phyloP scores from a whole-genome alignment of 2,113 vertebrate species.

The Puffinus mauretanicus region DNA sequence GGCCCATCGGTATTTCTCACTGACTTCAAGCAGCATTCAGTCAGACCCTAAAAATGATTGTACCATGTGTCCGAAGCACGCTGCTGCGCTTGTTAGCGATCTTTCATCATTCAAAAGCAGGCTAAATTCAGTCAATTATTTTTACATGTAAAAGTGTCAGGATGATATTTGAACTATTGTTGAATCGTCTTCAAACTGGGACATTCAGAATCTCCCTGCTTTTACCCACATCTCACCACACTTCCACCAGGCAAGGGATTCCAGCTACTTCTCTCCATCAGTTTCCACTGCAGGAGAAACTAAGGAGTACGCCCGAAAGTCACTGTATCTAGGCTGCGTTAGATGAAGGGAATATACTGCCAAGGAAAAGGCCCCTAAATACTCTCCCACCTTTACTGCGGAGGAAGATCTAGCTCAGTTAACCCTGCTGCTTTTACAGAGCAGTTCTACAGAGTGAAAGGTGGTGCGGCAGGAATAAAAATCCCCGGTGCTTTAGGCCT shows the following conservation, averaged over 20 bases:
- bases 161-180: background rate
- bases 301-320: accelerated
- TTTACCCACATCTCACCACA: background rate
- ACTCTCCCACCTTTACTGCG: background rate
- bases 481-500: background rate
- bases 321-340: accelerated
- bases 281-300: background rate
- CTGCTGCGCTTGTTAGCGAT: background rate
- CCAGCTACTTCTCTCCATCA: background rate
- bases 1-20: background rate
- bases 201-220: background rate
- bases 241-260: background rate
- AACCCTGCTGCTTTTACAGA: accelerated
- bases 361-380: background rate
- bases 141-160: background rate
- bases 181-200: background rate
- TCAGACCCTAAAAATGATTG: background rate
- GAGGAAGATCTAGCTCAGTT: background rate
- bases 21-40: background rate
- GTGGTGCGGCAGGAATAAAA: background rate
- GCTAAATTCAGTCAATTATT: background rate
- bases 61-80: accelerated
- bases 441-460: background rate
- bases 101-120: background rate
- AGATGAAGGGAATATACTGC: background rate